Conservation (phyloP, 2,888 invertebrate species). For the Acanthosepion esculentum region DNA sequence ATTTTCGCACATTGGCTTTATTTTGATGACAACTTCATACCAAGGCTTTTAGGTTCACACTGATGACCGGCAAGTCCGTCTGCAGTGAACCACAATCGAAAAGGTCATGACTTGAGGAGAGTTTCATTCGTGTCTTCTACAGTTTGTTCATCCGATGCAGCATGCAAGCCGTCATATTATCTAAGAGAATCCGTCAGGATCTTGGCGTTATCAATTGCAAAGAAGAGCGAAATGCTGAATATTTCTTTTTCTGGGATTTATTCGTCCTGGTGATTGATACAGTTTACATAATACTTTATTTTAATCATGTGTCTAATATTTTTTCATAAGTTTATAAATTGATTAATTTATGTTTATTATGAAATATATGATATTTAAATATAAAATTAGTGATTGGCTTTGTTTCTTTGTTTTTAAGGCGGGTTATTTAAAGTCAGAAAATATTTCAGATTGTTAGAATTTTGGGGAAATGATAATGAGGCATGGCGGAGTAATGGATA, state of each 20-base stretch:
- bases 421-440: no score
- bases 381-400: no score
- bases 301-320: no score
- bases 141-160: neutral
- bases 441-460: no score
- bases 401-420: no score
- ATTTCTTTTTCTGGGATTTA: neutral
- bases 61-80: neutral
- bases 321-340: no score
- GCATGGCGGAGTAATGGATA: no score
- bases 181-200: neutral
- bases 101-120: neutral
- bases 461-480: no score
- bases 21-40: neutral
- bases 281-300: no score
- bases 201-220: neutral
- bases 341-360: no score
- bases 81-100: neutral
- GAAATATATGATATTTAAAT: no score
- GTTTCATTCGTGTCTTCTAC: neutral
- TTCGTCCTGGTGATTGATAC: no score
- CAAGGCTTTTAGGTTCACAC: neutral
- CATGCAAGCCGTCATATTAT: neutral
- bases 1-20: neutral
- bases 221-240: neutral